A percentile compares a stretch with the other conserved stretches of the same genome.
Evolutionary conservation across 1,140 invertebrate genomes (phyloP).

Genomic region (Drosophila varians): DNA sequence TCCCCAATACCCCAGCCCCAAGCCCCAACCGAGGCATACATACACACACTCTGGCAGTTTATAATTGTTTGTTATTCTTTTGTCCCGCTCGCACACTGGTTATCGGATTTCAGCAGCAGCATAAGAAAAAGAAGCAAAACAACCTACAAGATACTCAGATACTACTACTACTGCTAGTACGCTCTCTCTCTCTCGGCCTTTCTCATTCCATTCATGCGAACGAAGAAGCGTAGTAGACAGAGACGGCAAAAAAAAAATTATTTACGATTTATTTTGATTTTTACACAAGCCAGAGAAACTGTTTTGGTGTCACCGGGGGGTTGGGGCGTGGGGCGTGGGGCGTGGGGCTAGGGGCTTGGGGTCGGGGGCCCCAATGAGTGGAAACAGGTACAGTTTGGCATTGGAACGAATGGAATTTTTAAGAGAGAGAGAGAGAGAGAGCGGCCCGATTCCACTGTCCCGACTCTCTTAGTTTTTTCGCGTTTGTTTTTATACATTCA

Average conservation of each 20-base stretch:
- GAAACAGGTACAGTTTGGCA: slow-evolving; percentile 70
- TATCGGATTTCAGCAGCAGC: slow-evolving; percentile 74
- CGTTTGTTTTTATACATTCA: slow-evolving; percentile 67
- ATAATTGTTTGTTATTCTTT: slow-evolving; percentile 82
- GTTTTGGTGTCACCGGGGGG: slow-evolving; percentile 72
- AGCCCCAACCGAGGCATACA: slow-evolving; percentile 39
- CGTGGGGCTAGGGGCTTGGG: too few species aligned
- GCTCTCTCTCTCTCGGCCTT: slow-evolving; percentile 17
- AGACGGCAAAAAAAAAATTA: slow-evolving; percentile 68
- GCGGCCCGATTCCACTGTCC: slow-evolving; percentile 8
- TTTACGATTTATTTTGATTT: slow-evolving; percentile 82
- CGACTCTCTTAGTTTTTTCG: slow-evolving; percentile 46
- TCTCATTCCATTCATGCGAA: slow-evolving; percentile 72
- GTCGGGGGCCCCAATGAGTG: slow-evolving; percentile 37
- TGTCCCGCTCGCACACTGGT: slow-evolving; percentile 76
- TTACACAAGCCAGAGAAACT: slow-evolving; percentile 31
- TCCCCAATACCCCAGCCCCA: too few species aligned
- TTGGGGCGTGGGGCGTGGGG: too few species aligned
- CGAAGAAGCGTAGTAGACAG: slow-evolving; percentile 64
- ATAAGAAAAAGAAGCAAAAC: slow-evolving; percentile 31
- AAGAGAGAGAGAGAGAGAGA: slow-evolving; percentile 38
- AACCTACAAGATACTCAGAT: slow-evolving; percentile 61
- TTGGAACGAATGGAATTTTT: slow-evolving; percentile 24
- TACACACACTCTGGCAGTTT: slow-evolving; percentile 51
- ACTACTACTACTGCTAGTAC: slow-evolving; percentile 71